These are phyloP conservation scores for Tiliacea aurago DNA, from an alignment of 2,888 invertebrate species.

Conservation along the genomic window DNA sequence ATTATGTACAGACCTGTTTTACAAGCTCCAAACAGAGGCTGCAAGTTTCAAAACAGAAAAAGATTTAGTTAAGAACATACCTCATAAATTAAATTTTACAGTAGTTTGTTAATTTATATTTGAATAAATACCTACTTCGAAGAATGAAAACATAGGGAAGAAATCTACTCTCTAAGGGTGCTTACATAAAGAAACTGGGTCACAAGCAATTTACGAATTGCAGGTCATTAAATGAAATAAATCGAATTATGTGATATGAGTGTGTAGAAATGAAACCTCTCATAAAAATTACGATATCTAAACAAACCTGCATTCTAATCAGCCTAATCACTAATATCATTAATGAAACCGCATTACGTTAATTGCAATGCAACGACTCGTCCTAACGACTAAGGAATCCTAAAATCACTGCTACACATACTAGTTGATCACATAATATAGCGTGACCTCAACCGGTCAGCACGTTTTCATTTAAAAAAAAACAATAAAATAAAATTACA, in stretches of 20 bases:
- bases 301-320: slow-evolving; percentile 12
- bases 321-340: neutral
- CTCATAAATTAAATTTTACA: neutral
- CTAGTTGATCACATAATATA: slow-evolving; percentile 46
- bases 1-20: neutral
- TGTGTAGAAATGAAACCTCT: neutral
- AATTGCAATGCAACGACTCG: slow-evolving; percentile 6
- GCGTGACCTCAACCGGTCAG: slow-evolving; percentile 42
- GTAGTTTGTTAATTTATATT: neutral
- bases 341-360: neutral
- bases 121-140: neutral
- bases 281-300: neutral
- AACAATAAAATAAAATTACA: neutral
- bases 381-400: slow-evolving; percentile 40
- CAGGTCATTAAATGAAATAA: neutral
- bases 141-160: neutral
- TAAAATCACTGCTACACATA: slow-evolving; percentile 59
- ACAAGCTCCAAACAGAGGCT: neutral
- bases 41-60: neutral
- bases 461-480: slow-evolving; percentile 43
- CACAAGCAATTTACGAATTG: neutral
- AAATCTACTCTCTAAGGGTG: neutral
- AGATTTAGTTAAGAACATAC: neutral
- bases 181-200: no score
- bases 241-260: neutral